These are phyloP conservation scores for Echiichthys vipera DNA, from an alignment of 2,797 vertebrate genomes.

Conservation along the genomic window DNA sequence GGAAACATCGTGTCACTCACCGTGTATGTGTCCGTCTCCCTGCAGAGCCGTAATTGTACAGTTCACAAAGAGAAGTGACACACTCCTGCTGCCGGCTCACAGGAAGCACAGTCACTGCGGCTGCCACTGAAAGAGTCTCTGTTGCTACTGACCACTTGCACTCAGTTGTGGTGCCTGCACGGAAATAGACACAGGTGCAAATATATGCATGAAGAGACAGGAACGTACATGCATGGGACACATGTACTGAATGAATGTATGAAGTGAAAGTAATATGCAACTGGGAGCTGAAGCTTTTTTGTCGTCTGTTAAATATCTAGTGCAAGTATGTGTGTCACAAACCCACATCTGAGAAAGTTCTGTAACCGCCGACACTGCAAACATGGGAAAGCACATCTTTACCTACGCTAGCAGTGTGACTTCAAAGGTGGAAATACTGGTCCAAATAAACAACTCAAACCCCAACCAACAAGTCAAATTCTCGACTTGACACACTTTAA, in stretches of 20 bases:
- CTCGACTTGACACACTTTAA: too few species aligned
- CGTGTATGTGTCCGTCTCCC: not conserved
- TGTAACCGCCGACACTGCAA: too few species aligned
- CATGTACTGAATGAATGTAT: not conserved
- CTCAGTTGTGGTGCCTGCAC: not conserved
- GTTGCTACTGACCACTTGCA: constrained; percentile 12
- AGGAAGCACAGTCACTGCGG: constrained; percentile 32
- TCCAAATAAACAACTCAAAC: too few species aligned
- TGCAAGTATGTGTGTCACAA: too few species aligned
- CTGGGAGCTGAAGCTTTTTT: not conserved
- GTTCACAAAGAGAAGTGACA: constrained; percentile 5
- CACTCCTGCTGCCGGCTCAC: not conserved
- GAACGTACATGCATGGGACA: rapidly evolving
- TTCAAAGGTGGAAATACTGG: too few species aligned
- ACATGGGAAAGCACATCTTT: too few species aligned
- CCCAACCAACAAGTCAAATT: too few species aligned
- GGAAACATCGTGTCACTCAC: constrained; percentile 17
- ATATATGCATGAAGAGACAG: not conserved
- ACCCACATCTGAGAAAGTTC: too few species aligned
- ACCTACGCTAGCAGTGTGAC: too few species aligned
- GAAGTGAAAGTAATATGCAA: not conserved
- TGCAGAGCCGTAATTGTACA: not conserved
- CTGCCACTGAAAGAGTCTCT: not conserved
- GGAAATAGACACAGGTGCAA: constrained; percentile 6
- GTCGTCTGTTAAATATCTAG: too few species aligned